Evolutionary conservation across 2,797 vertebrate species (phyloP).

Genomic region (Mareca strepera): DNA sequence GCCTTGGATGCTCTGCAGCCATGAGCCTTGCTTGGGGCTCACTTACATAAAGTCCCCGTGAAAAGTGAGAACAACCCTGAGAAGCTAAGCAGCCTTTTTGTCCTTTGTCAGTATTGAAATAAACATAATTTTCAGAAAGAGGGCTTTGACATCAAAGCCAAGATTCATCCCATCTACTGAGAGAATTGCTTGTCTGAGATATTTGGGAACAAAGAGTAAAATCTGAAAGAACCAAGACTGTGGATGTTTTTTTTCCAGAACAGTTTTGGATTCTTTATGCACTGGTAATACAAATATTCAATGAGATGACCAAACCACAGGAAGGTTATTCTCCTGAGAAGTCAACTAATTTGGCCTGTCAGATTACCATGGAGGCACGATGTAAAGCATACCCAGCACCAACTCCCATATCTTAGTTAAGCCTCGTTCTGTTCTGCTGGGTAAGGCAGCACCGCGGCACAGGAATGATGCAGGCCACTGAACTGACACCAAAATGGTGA

Average conservation of each 20-base stretch:
- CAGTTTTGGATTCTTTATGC: not conserved
- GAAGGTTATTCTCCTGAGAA: not conserved
- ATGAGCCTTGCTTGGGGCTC: not conserved
- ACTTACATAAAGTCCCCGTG: accelerated
- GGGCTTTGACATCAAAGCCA: not conserved
- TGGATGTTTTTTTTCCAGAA: not conserved
- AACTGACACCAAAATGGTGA: not conserved
- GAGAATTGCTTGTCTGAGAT: not conserved
- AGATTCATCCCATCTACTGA: not conserved
- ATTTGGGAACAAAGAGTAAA: not conserved
- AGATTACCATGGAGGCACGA: not conserved
- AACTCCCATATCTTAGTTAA: not conserved
- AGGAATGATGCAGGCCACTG: not conserved
- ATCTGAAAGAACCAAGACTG: not conserved
- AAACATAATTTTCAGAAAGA: not conserved
- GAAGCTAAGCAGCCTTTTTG: not conserved
- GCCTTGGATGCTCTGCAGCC: not conserved
- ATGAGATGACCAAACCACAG: not conserved
- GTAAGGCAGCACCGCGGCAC: not conserved
- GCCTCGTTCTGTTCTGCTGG: accelerated
- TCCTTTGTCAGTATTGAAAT: not conserved
- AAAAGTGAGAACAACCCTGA: not conserved
- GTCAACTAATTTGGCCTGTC: not conserved
- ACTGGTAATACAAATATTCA: not conserved
- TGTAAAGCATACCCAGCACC: not conserved